Percentiles rank a stretch among this genome's conserved stretches.
Evolutionary conservation across 2,113 vertebrate genomes (phyloP).

Genomic region (Peromyscus californicus): DNA sequence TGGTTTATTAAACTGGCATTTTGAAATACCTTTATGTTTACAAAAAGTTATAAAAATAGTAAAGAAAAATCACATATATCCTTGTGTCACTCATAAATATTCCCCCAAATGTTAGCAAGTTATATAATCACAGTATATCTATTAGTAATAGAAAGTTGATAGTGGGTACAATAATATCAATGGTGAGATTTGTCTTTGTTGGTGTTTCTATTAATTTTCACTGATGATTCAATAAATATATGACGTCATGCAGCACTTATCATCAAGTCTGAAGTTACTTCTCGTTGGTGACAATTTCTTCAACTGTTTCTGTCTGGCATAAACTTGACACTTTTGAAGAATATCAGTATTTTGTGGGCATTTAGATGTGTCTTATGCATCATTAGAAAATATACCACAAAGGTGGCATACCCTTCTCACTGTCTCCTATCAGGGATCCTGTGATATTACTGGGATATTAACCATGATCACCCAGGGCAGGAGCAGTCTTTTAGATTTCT

Average conservation of each 20-base stretch:
- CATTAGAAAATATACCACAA: not conserved
- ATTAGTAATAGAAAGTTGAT: not conserved
- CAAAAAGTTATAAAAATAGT: not conserved
- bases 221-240: not conserved
- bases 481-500: not conserved
- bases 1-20: not conserved
- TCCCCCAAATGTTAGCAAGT: not conserved
- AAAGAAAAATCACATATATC: not conserved
- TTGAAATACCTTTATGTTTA: slow-evolving; percentile 27
- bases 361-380: not conserved
- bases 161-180: not conserved
- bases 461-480: not conserved
- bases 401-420: not conserved
- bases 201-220: not conserved
- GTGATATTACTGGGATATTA: not conserved
- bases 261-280: not conserved
- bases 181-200: not conserved
- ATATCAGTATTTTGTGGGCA: not conserved
- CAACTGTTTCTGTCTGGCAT: not conserved
- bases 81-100: not conserved
- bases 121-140: not conserved
- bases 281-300: not conserved
- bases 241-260: not conserved
- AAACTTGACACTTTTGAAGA: not conserved
- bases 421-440: not conserved